Base-by-base conservation (phyloP, 2,888 invertebrate genomes). In the Pristionchus mayeri region DNA sequence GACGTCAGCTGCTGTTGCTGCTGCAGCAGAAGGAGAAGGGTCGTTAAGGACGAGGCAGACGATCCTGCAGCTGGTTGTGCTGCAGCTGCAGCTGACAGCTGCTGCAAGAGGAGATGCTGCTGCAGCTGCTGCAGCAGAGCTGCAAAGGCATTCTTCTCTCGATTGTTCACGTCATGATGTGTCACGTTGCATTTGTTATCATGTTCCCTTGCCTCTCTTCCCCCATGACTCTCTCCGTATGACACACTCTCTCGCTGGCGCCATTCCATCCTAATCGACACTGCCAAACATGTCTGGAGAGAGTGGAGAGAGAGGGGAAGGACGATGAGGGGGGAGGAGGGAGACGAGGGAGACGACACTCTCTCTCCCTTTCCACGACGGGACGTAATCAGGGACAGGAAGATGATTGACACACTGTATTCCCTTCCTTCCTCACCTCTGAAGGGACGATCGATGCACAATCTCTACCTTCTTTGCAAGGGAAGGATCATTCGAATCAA, bases 1-100 rank as follows among this genome's bases (percentile, higher is more conserved):
- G 21, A n/a, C 4, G 76, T 76, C 76, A 76, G 13, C 16, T 76
- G 76, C 50, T 76, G 76, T 16, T 76, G 76, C 30, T 76, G 76
- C 79, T 79, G 79, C 34, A 79, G 79, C 79, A 79, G 54, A 4
- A 79, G 52, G 9, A 79, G 34, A 6, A 79, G 79, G n/a, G 79
- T 37, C 34, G 79, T n/a, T 0, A 37, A 54, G 52, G 52, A 52
- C 11, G 79, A 52, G 34, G 54, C 37, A 0, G 34, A 34, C 0
- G 79, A 34, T 0, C 13, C 34, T 11, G 79, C 79, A n/a, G 52
- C 79, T 2, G 79, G 37, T n/a, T 37, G 34, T 34, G 79, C 52
- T 57, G 79, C 37, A 34, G 79, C 37, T n/a, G 79, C 54, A 2
- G 21, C 30, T 0, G 76, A 16, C 2, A 79, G 37, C 24, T 79